Percentiles rank a stretch among this genome's conserved stretches.
Conservation (phyloP, 2,113 vertebrate species). For the Heptranchias perlo region DNA sequence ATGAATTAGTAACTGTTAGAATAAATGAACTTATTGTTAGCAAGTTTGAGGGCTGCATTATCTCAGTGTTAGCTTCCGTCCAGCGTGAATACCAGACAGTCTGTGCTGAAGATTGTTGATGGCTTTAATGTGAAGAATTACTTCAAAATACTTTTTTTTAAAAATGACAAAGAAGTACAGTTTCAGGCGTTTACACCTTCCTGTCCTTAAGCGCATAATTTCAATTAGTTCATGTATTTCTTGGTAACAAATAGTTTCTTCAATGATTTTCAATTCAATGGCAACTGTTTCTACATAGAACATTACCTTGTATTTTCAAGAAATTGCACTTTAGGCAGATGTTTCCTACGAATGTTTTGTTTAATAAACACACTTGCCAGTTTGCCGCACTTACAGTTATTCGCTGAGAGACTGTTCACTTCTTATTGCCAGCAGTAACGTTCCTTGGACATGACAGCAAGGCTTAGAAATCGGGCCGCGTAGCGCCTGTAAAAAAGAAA, state of each 20-base stretch:
- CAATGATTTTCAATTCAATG: not conserved
- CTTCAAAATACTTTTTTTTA: not conserved
- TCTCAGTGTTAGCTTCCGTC: not conserved
- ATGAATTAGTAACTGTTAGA: not conserved
- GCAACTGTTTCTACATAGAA: not conserved
- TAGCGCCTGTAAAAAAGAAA: too few species aligned
- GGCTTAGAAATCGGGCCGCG: not conserved
- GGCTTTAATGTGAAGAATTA: not conserved
- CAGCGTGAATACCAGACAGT: not conserved
- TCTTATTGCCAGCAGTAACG: not conserved
- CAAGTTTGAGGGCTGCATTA: not conserved
- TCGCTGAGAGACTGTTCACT: not conserved
- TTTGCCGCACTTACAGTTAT: not conserved
- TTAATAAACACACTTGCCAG: not conserved
- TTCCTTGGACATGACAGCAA: not conserved
- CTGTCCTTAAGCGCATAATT: not conserved
- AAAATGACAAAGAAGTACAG: not conserved
- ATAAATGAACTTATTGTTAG: not conserved
- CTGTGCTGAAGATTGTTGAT: not conserved
- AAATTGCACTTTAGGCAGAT: not conserved
- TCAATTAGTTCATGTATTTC: not conserved
- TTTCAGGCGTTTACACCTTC: not conserved
- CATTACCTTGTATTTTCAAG: not conserved
- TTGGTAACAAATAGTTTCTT: not conserved
- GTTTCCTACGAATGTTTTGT: not conserved